phyloP scores from a whole-genome alignment of 2,888 invertebrate genomes.

The Argyresthia goedartella region DNA sequence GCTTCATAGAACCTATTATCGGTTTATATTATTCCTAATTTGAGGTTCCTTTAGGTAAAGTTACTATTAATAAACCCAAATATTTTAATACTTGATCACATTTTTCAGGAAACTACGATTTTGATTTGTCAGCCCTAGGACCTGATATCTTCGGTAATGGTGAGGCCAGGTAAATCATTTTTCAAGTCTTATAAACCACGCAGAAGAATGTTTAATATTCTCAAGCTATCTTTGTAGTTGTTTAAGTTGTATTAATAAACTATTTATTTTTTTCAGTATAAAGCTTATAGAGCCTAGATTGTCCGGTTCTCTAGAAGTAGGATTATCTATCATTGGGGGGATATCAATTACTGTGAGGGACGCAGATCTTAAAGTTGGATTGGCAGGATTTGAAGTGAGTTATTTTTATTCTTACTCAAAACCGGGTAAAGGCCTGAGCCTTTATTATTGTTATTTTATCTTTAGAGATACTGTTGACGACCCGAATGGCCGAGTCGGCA shows the following conservation, averaged over 20 bases:
- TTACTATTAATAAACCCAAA: too few relatives aligned
- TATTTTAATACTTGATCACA: too few relatives aligned
- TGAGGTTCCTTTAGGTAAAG: too few relatives aligned
- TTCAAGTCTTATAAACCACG: slow-evolving; percentile 7
- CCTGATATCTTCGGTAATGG: slow-evolving; percentile 26
- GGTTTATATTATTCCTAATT: too few relatives aligned
- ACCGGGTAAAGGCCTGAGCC: too few relatives aligned
- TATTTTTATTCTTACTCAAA: not conserved
- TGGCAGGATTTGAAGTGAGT: slow-evolving; percentile 4
- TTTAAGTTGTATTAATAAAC: too few relatives aligned
- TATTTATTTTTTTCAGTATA: not conserved
- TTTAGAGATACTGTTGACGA: too few relatives aligned
- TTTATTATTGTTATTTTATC: too few relatives aligned
- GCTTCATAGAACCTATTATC: too few relatives aligned
- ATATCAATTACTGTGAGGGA: not conserved
- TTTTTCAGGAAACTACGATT: slow-evolving; percentile 1
- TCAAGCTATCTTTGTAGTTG: too few relatives aligned
- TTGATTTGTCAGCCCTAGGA: slow-evolving; percentile 1
- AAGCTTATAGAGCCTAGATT: not conserved
- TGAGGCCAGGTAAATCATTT: slow-evolving; percentile 17
- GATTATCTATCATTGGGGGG: not conserved
- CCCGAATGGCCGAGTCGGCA: too few relatives aligned
- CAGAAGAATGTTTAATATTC: not conserved
- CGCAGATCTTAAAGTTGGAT: not conserved
- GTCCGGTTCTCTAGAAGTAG: not conserved